Conservation (phyloP, 2,797 vertebrate species). For the Selene dorsalis region DNA sequence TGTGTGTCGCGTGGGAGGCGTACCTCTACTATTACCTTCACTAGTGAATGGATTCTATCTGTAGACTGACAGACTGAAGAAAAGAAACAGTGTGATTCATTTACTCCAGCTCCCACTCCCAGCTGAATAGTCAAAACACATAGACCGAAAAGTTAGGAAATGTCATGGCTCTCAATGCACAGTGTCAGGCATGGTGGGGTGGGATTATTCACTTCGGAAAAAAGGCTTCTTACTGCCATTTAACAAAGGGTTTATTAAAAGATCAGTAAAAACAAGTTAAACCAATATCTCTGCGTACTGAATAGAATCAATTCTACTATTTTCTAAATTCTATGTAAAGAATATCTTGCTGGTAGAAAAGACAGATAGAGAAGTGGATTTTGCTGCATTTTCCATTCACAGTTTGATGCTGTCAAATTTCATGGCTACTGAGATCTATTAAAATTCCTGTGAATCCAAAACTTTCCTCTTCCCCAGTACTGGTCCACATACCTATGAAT, state of each 20-base stretch:
- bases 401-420: not conserved
- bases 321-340: not conserved
- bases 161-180: conserved; percentile 67
- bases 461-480: conserved; percentile 7
- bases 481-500: not conserved
- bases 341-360: not conserved
- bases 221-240: conserved; percentile 27
- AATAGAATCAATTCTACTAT: not conserved
- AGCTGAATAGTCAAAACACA: conserved; percentile 77
- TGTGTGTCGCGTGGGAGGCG: conserved; percentile 63
- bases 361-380: not conserved
- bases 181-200: conserved; percentile 48
- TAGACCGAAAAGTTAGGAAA: conserved; percentile 69
- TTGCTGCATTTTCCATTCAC: not conserved
- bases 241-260: conserved; percentile 46
- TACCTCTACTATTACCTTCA: conserved; percentile 72
- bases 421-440: not conserved
- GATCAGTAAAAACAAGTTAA: conserved; percentile 2
- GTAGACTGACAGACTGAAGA: conserved; percentile 72
- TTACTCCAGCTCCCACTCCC: conserved; percentile 74
- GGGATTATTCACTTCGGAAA: conserved; percentile 48
- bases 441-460: not conserved
- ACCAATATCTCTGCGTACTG: not conserved
- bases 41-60: conserved; percentile 79
- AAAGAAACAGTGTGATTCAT: conserved; percentile 78